Evolutionary conservation across 2,888 invertebrate species (phyloP).

Genomic region (Omphaloscelis lunosa): DNA sequence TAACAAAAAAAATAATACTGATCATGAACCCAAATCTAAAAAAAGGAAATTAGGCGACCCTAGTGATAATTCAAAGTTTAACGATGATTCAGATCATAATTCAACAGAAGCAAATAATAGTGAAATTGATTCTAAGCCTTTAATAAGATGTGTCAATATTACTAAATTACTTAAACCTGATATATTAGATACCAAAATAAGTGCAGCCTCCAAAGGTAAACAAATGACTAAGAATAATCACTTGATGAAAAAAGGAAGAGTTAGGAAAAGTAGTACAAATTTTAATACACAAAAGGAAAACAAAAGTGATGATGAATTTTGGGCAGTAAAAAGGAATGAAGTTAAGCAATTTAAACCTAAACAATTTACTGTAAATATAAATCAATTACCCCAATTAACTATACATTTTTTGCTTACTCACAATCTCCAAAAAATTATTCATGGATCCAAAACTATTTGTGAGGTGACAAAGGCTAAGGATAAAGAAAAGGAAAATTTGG

Average conservation of each 20-base stretch:
- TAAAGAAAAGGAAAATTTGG: slow-evolving; percentile 24
- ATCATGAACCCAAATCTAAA: slow-evolving; percentile 32
- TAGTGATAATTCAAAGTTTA: slow-evolving; percentile 3
- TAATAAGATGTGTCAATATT: slow-evolving; percentile 86
- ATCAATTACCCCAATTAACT: slow-evolving; percentile 76
- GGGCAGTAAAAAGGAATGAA: slow-evolving; percentile 75
- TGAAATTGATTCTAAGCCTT: slow-evolving; percentile 68
- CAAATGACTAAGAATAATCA: slow-evolving; percentile 46
- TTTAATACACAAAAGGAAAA: slow-evolving; percentile 18
- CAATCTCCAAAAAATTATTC: slow-evolving; percentile 76
- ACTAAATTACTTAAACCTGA: slow-evolving; percentile 82
- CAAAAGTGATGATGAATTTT: slow-evolving; percentile 66
- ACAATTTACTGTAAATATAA: slow-evolving; percentile 75
- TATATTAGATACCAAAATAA: slow-evolving; percentile 54
- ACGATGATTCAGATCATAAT: slow-evolving; percentile 36
- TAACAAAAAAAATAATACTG: slow-evolving; percentile 5
- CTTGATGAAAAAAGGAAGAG: slow-evolving; percentile 36
- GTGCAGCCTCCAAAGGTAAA: neutral
- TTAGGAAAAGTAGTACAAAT: slow-evolving; percentile 34
- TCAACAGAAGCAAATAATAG: slow-evolving; percentile 16
- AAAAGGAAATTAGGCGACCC: slow-evolving; percentile 42
- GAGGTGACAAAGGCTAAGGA: slow-evolving; percentile 59
- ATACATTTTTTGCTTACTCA: slow-evolving; percentile 72
- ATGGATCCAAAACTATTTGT: slow-evolving; percentile 73
- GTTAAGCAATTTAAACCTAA: slow-evolving; percentile 79